Base-by-base conservation (phyloP, 1,140 invertebrate genomes). In the Diachasmimorpha longicaudata region DNA sequence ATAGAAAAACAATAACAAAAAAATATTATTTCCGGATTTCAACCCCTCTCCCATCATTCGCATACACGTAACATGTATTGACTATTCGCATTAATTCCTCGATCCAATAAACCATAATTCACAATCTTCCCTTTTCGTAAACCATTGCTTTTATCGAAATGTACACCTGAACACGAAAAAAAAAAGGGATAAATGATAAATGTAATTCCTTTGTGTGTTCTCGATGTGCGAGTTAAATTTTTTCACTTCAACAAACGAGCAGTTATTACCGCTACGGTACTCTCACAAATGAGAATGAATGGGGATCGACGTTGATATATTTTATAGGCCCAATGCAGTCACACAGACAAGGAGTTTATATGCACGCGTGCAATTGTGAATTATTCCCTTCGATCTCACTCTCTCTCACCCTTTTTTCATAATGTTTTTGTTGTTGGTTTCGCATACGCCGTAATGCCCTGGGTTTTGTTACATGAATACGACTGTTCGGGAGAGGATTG, bases 261-360 rank as follows among this genome's bases (percentile, higher is more conserved):
- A 37, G 46, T 73, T 44, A 58, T 36, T 44, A 63, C 19, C 58
- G 21, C 42, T 58, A 70, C 31, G 48, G 46, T 70, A 67, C 25
- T 39, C 67, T 67, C 16, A 42, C 68, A 75, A 75, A 75, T 25
- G 74, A 75, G 48, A 75, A 75, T 75, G 67, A 75, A 75, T 75
- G 74, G 74, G 74, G 68, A 70, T 75, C 67, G 68, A 75, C 74
- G 23, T 74, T 75, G 68, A 75, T 75, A 75, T 75, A 75, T 75
- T 58, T 58, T 75, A 72, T 52, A n/a, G 9, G 31, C 21, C 36
- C 36, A 31, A 52, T 46, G n/a, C 66, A 37, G 19, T 25, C 14
- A 31, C 19, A 68, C 31, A 3, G 36, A 68, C 66, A 16, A 31
- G 31, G n/a, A 68, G 25, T 68, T 68, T n/a, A 68, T 68, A 39